Evolutionary conservation across 2,113 vertebrate genomes (phyloP), one percentile per base, ranked within the genome.

Genomic region (Sphaerodactylus townsendi): DNA sequence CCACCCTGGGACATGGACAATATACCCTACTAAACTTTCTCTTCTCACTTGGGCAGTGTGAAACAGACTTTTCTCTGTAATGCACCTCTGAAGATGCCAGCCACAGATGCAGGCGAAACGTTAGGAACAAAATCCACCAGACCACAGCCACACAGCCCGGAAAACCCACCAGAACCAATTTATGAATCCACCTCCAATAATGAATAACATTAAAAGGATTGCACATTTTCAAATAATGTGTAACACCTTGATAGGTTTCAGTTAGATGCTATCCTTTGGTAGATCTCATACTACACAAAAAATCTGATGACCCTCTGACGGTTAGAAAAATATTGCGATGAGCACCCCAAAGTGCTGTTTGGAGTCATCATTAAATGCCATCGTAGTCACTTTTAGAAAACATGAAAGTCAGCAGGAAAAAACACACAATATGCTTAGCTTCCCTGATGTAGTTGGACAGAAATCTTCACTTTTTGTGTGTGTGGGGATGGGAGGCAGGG

Each of bases 241-340:
- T 46, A 59, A 78, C 80, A 91, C 84, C 80, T 77, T 25, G 41
- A 53, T 87, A 62, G 82, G 90, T 85, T 89, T 77, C 85, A 77
- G 80, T 76, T 85, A 76, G 87, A 82, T 88, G 82, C 53, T 41
- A 82, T 72, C 78, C 79, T 85, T 66, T 81, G 76, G 86, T 70
- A 86, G 86, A 82, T 87, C 91, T 72, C 78, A 80, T 87, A 82
- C 85, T 79, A 86, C 78, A 10, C 21, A 79, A 82, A 89, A 86
- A 93, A 1, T 56, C 82, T 86, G 89, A 93, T 88, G 91, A 79
- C 50, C 81, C 90, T 62, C 85, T 92, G 87, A 88, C 88, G 87
- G 83, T 83, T 82, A 89, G 90, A 92, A 90, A 81, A 15, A n/a
- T 81, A 39, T 37, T 82, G 56, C 74, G 73, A 46, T 33, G 68